Evolutionary conservation across 2,113 vertebrate species (phyloP).

Genomic region (Anser brachyrhynchus): DNA sequence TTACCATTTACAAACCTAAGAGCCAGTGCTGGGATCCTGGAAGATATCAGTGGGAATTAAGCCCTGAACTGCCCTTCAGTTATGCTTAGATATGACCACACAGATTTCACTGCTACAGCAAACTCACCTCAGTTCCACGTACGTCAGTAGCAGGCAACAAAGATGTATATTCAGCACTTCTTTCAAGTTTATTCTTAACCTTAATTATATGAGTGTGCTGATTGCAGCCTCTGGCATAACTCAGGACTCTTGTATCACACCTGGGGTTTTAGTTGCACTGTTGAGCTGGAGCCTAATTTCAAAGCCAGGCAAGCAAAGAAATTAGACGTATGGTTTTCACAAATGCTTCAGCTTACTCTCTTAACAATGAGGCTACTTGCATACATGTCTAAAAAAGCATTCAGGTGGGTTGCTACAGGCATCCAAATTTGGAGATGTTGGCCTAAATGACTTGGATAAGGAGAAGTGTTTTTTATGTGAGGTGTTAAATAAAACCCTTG

Average conservation of each 20-base stretch:
- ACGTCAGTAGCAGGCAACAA: neutral
- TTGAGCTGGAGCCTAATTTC: neutral
- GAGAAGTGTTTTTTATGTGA: slow-evolving; percentile 29
- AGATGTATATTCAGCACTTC: neutral
- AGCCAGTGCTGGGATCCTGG: neutral
- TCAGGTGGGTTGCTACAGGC: neutral
- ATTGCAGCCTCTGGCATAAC: neutral
- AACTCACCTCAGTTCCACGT: neutral
- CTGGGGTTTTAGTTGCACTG: fast-evolving
- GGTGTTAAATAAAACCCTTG: slow-evolving; percentile 65
- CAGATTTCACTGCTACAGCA: neutral
- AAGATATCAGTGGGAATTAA: neutral
- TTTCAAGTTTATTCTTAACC: neutral
- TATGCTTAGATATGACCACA: neutral
- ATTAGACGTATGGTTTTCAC: neutral
- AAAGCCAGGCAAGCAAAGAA: neutral
- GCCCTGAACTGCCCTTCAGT: neutral
- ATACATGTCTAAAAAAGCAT: neutral
- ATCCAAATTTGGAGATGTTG: neutral
- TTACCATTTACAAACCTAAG: neutral
- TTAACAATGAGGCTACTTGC: neutral
- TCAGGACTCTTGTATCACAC: fast-evolving
- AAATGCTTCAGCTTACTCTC: neutral
- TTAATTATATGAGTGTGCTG: neutral
- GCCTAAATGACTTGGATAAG: slow-evolving; percentile 5